These are phyloP conservation scores for Thera britannica DNA, from an alignment of 2,888 invertebrate genomes.

Conservation along the genomic window DNA sequence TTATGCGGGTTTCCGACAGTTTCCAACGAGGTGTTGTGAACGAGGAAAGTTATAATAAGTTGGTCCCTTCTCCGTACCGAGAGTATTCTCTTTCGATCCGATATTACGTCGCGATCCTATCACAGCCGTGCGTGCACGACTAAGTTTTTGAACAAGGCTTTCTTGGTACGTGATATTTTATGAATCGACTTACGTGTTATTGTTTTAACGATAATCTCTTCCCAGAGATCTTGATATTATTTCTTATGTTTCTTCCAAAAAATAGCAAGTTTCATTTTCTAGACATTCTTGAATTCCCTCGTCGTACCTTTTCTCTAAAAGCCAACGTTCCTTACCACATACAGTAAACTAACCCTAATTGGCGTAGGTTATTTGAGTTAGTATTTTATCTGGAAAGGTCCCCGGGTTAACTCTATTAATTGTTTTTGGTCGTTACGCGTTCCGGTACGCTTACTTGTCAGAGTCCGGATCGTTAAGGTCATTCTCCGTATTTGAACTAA, in stretches of 20 bases:
- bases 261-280: neutral
- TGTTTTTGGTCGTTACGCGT: constrained; percentile 59
- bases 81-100: constrained; percentile 69
- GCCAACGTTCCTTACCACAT: neutral
- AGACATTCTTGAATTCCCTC: neutral
- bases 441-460: constrained; percentile 50
- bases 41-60: constrained; percentile 81
- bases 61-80: constrained; percentile 60
- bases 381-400: constrained; percentile 55
- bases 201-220: constrained; percentile 10
- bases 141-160: constrained; percentile 40
- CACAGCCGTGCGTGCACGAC: constrained; percentile 39
- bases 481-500: constrained; percentile 58
- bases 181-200: constrained; percentile 22
- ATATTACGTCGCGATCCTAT: constrained; percentile 55
- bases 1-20: constrained; percentile 72
- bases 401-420: constrained; percentile 59
- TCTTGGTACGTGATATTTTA: constrained; percentile 33
- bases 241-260: neutral
- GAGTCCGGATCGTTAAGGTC: constrained; percentile 53
- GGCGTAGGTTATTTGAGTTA: constrained; percentile 54
- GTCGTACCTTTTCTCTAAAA: neutral
- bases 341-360: constrained; percentile 43
- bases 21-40: constrained; percentile 73
- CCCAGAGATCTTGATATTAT: constrained; percentile 1